A percentile compares a stretch with the other conserved stretches of the same genome.
phyloP scores from a whole-genome alignment of 2,797 vertebrate species.

The Capromys pilorides region DNA sequence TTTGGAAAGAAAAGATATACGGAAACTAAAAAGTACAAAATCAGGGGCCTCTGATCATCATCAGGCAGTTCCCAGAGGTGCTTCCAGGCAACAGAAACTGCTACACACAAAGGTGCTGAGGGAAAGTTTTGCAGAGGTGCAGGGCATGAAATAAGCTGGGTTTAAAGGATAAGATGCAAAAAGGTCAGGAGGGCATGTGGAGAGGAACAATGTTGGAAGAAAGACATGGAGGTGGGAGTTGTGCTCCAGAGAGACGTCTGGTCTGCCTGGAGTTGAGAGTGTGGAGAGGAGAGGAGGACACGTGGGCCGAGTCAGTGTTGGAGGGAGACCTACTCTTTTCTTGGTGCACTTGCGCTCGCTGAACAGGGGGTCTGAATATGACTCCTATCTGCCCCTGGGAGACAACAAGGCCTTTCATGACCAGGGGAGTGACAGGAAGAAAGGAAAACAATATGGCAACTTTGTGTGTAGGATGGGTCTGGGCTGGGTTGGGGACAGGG shows the following conservation, averaged over 20 bases:
- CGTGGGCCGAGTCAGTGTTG: background rate
- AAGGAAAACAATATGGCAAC: background rate
- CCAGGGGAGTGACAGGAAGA: background rate
- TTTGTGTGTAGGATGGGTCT: constrained; percentile 11
- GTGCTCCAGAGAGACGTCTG: background rate
- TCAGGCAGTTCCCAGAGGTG: background rate
- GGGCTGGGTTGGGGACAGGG: constrained; percentile 1
- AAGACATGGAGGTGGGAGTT: background rate
- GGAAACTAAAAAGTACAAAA: constrained; percentile 32
- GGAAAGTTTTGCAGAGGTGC: background rate
- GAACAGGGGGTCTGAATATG: background rate
- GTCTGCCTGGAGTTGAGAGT: background rate
- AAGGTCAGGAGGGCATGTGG: background rate
- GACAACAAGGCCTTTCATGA: background rate
- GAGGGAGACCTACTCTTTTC: background rate
- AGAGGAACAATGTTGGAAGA: constrained; percentile 4
- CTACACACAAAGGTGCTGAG: background rate
- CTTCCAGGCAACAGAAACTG: constrained; percentile 2
- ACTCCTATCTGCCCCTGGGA: background rate
- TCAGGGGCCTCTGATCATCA: background rate
- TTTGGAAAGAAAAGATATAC: constrained; percentile 35
- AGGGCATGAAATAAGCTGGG: background rate
- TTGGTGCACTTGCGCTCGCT: background rate
- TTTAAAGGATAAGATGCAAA: background rate
- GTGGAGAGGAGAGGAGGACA: background rate